Conservation (phyloP, 2,113 vertebrate species). For the Salminus brasiliensis region DNA sequence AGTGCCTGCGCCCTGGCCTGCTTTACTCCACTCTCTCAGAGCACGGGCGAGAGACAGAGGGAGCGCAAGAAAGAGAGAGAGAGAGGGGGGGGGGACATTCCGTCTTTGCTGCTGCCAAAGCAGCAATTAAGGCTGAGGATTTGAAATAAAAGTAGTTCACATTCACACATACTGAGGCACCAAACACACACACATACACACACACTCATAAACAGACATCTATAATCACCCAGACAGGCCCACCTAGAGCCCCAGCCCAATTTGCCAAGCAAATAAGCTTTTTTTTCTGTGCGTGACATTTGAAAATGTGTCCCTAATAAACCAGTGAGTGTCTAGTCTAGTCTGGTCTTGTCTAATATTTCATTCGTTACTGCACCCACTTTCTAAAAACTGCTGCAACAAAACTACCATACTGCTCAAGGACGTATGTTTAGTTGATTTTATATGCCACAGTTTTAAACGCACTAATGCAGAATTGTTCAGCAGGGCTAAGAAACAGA, state of each 20-base stretch:
- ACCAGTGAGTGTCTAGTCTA: not conserved
- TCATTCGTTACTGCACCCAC: not conserved
- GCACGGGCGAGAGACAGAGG: slow-evolving; percentile 25
- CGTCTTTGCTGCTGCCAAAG: slow-evolving; percentile 48
- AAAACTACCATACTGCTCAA: not conserved
- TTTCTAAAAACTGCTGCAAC: not conserved
- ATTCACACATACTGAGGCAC: slow-evolving; percentile 38
- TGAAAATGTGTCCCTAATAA: slow-evolving; percentile 39
- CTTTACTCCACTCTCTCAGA: slow-evolving; percentile 18
- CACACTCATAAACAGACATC: slow-evolving; percentile 28
- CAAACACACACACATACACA: slow-evolving; percentile 41
- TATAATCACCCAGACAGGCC: slow-evolving; percentile 46
- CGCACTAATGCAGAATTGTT: too few species aligned
- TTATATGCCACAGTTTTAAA: too few species aligned
- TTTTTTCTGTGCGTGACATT: slow-evolving; percentile 37
- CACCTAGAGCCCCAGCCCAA: slow-evolving; percentile 47
- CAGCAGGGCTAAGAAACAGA: too few species aligned
- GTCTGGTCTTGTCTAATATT: not conserved
- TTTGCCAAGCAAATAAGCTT: slow-evolving; percentile 37
- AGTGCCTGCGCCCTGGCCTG: slow-evolving; percentile 24
- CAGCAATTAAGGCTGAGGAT: slow-evolving; percentile 54
- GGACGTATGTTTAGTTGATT: too few species aligned
- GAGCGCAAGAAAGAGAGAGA: not conserved
- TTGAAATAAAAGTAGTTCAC: slow-evolving; percentile 61
- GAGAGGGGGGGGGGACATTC: too few species aligned